Evolutionary conservation across 2,113 vertebrate genomes (phyloP), one percentile per base, ranked within the genome.

Genomic region (Emydocephalus ijimae): DNA sequence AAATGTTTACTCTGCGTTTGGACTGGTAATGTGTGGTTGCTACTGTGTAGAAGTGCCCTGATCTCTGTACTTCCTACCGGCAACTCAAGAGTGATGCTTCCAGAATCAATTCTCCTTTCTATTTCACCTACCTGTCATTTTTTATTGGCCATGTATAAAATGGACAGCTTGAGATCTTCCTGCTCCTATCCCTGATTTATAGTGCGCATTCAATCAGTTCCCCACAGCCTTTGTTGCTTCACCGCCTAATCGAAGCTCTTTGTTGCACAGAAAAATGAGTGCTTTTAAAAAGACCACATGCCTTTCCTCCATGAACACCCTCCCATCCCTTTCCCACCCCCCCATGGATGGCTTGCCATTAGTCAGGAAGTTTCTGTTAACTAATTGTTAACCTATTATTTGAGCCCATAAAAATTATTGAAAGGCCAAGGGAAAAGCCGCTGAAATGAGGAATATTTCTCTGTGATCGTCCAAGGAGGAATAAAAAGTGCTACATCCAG

Each of bases 301-400:
- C 96, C 96, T 97, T 97, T 97, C 97, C 95, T 97, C 96, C 97
- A 97, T 97, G 95, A 97, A 96, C 96, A 97, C 95, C 97, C 95
- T 95, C 95, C 15, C 8, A 5, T 34, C 43, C 50, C 43, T 50
- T 88, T 92, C 92, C 24, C 39, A 2, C 89, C 93, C 92, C 59
- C 3, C 8, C 59, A 61, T 26, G 94, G 95, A 97, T 95, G 94
- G 94, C 94, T 96, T 89, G 69, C 94, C 94, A 95, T 95, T 94
- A 96, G 93, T 94, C 94, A 96, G 95, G 94, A 95, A 97, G 94
- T 95, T 94, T 95, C 94, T 97, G 88, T 96, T 96, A 97, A 97
- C 95, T 96, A 97, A 97, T 93, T 96, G 95, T 96, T 96, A 97
- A 97, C 96, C 96, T 96, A 96, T 97, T 97, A 97, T 95, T 95